Evolutionary conservation across 30 jellyfish, hydroid and myxozoan genomes (phyloP), one percentile per base, ranked within the genome.

Genomic region (Turritopsis dohrnii): DNA sequence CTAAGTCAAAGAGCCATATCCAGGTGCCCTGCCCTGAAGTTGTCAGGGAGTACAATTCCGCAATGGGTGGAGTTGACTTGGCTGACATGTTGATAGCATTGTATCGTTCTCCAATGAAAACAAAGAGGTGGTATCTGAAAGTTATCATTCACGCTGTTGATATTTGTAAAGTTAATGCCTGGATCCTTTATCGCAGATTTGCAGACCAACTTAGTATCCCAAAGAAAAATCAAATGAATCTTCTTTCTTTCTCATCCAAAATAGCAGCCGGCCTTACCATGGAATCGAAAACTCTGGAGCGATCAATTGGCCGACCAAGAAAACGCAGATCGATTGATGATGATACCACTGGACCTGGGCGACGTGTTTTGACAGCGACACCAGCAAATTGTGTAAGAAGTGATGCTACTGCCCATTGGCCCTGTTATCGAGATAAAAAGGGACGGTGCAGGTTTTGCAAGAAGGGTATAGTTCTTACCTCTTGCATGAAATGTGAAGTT

Each of bases 51-150:
- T 90, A 90, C 71, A 90, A 86, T 88, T 52, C 76, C 66, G 87
- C 90, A 29, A 86, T 85, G 96, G 94, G 94, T 13, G 96, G 96
- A 17, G 94, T 84, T 53, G 94, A 88, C 81, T 84, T 88, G 20
- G 89, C 94, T 21, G 96, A 88, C 66, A 83, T 88, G 96, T 73
- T 76, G 52, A 88, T 83, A 41, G 72, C 90, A 16, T 71, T 89
- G 71, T 89, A 84, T 53, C 75, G 87, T 71, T 22, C 87, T 27
- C 76, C 71, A 13, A 85, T 84, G 75, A 88, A 88, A 72, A 76
- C 89, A 53, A 79, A 80, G 28, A 52, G 92, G 22, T 86, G 94
- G 90, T 81, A 86, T 72, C 66, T 86, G 28, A 54, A 20, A 19
- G 65, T 86, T 22, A 80, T 86, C 8, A 25, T 86, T 29, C 94